Evolutionary conservation across 2,888 invertebrate genomes (phyloP).

Genomic region (Cephus runcator): DNA sequence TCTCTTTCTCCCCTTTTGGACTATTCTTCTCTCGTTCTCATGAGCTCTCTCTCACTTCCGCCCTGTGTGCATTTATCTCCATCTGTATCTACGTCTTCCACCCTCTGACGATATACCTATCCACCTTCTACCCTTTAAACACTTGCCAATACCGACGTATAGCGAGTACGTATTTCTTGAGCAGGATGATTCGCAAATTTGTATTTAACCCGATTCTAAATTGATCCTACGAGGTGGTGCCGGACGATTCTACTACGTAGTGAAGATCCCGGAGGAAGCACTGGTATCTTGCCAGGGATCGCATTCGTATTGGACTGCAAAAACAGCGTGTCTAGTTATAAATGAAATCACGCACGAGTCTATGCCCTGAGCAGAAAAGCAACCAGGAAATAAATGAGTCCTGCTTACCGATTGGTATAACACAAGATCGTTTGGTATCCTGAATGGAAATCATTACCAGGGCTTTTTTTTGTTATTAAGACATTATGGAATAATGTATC

Average conservation of each 20-base stretch:
- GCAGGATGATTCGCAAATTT: neutral
- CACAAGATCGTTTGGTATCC: neutral
- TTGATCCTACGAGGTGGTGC: neutral
- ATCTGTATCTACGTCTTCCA: constrained; percentile 1
- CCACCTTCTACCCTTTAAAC: neutral
- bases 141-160: neutral
- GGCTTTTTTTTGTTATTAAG: neutral
- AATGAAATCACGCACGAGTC: neutral
- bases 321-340: neutral
- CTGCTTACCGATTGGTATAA: neutral
- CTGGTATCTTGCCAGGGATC: neutral
- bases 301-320: neutral
- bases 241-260: neutral
- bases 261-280: neutral
- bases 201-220: neutral
- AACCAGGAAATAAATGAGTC: neutral
- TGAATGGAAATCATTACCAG: neutral
- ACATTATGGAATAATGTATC: neutral
- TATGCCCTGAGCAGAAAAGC: neutral
- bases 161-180: neutral
- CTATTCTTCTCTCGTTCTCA: constrained; percentile 3
- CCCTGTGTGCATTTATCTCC: constrained; percentile 41
- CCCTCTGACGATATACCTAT: neutral
- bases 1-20: constrained; percentile 9
- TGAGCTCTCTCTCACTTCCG: constrained; percentile 37